Base-by-base conservation (phyloP, 2,113 vertebrate species). In the Carassius carassius region DNA sequence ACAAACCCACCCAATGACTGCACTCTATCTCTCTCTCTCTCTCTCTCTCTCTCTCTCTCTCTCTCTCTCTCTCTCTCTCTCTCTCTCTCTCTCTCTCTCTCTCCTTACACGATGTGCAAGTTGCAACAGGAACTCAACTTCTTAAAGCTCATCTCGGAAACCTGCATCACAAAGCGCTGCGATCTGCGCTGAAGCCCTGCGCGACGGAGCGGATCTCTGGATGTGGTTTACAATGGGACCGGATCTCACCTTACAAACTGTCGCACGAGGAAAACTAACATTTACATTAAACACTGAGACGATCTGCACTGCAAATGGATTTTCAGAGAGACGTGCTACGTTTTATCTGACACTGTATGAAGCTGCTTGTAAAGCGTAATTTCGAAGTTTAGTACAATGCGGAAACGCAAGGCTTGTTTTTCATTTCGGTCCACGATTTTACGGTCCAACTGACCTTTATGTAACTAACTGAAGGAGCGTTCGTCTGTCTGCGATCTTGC, bases 91-190 rank as follows among this genome's bases (percentile, higher is more conserved):
- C 62, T 69, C 35, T 49, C 60, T 47, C 62, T 49, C 13, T 47
- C 60, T 29, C n/a, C 60, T 63, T 62, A 14, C 77, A 78, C 19
- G 32, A 29, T 4, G 21, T 37, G 65, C 47, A 82, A 82, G 49
- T 72, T 82, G 81, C 32, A 73, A 58, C 65, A 72, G 65, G 81
- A 82, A 37, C 76, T 62, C 32, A 78, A 78, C 65, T 72, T 82
- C 56, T 10, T 13, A 1, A 70, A 72, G 49, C 47, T 37, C 32
- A 82, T 41, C 81, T 82, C 49, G 2, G 23, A 65, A 13, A 69
- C 4, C 62, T 32, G 23, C 62, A 67, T 65, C 29, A 56, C 19
- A 25, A 54, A 49, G 37, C 41, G 3, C 32, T 16, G 67, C 67
- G 37, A 41, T 37, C 23, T n/a, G 67, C 9, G 17, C 69, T n/a